Evolutionary conservation across 2,113 vertebrate genomes (phyloP).

Genomic region (Equus quagga): DNA sequence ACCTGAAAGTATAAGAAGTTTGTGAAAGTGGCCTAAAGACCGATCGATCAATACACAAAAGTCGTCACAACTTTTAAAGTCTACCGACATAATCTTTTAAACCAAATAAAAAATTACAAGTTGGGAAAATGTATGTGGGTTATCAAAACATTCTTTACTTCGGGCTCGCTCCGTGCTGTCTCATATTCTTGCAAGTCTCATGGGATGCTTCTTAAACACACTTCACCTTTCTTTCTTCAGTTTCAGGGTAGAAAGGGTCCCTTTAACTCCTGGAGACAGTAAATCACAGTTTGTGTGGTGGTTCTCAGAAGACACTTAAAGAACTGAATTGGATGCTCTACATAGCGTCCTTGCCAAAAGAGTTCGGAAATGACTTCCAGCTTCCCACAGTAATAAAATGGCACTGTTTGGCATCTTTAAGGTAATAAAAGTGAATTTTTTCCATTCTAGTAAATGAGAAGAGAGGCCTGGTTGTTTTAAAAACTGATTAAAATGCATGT

Average conservation of each 20-base stretch:
- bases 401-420: conserved; percentile 72
- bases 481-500: conserved; percentile 87
- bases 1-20: not conserved
- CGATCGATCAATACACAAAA: not conserved
- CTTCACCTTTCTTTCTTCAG: conserved; percentile 61
- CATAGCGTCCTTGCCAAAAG: conserved; percentile 65
- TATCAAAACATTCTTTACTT: not conserved
- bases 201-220: conserved; percentile 67
- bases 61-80: not conserved
- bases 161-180: conserved; percentile 6
- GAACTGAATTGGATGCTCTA: conserved; percentile 72
- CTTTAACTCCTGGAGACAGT: conserved; percentile 76
- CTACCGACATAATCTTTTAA: conserved; percentile 16
- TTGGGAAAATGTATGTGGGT: not conserved
- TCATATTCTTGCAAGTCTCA: conserved; percentile 59
- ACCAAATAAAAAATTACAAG: conserved; percentile 22
- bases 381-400: conserved; percentile 77
- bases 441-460: conserved; percentile 83
- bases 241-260: conserved; percentile 73
- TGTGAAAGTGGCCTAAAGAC: not conserved
- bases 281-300: conserved; percentile 77
- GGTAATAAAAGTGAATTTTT: conserved; percentile 80
- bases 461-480: conserved; percentile 82
- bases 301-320: conserved; percentile 75
- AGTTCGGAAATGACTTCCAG: conserved; percentile 70